These are phyloP conservation scores for Eleginops maclovinus DNA, from an alignment of 2,113 vertebrate genomes.

Conservation along the genomic window DNA sequence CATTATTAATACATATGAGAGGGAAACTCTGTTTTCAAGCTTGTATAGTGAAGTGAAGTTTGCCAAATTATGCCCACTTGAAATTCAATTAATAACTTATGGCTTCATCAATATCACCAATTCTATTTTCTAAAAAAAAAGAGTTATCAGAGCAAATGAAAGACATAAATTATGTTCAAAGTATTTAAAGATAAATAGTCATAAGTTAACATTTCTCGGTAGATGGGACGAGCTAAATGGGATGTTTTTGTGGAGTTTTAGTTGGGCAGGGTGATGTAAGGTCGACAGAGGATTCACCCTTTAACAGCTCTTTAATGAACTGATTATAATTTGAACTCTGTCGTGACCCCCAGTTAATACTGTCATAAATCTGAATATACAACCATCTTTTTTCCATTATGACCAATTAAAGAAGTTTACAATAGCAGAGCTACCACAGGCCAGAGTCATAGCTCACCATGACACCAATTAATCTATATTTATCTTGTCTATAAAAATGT, in stretches of 20 bases:
- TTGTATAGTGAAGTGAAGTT: slow-evolving; percentile 50
- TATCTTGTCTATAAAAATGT: slow-evolving; percentile 31
- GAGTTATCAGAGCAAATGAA: slow-evolving; percentile 5
- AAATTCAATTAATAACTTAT: slow-evolving; percentile 68
- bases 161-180: slow-evolving; percentile 13
- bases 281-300: slow-evolving; percentile 31
- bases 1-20: slow-evolving; percentile 79
- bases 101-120: slow-evolving; percentile 35
- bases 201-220: background rate
- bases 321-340: slow-evolving; percentile 45
- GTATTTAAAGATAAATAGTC: slow-evolving; percentile 23
- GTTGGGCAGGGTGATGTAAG: background rate
- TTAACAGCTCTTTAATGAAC: slow-evolving; percentile 55
- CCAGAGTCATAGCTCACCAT: slow-evolving; percentile 4
- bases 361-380: slow-evolving; percentile 42
- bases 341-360: slow-evolving; percentile 36
- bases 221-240: background rate
- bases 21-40: slow-evolving; percentile 72
- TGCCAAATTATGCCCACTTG: slow-evolving; percentile 55
- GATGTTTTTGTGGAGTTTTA: background rate
- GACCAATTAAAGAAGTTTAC: slow-evolving; percentile 54
- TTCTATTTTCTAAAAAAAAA: slow-evolving; percentile 8
- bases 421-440: slow-evolving; percentile 12
- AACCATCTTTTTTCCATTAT: slow-evolving; percentile 44
- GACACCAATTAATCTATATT: slow-evolving; percentile 28